Conservation (phyloP, 2,113 vertebrate species). For the Redunca redunca region DNA sequence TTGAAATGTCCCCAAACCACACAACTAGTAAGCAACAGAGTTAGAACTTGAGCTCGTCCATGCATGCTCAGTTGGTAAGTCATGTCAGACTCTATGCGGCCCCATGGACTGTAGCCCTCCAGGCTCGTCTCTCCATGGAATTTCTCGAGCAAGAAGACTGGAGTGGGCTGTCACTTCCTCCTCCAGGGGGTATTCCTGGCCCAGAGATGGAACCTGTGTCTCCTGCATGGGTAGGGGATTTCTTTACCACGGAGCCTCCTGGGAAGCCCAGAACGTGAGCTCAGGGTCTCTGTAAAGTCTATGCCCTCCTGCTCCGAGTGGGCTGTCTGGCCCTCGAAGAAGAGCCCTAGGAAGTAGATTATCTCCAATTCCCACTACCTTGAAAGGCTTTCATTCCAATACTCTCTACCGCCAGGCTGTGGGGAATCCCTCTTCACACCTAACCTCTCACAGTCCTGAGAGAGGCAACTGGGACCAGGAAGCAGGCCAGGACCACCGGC, state of each 20-base stretch:
- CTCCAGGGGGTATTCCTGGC: not conserved
- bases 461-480: not conserved
- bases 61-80: not conserved
- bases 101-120: not conserved
- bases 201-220: not conserved
- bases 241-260: not conserved
- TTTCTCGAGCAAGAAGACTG: not conserved
- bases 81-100: not conserved
- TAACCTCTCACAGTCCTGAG: not conserved
- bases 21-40: not conserved
- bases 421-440: not conserved
- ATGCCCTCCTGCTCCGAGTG: not conserved
- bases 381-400: not conserved
- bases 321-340: not conserved
- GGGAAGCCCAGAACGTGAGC: not conserved
- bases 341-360: not conserved
- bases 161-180: not conserved
- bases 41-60: not conserved
- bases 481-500: accelerated
- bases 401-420: not conserved
- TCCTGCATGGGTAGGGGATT: not conserved
- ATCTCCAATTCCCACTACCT: not conserved
- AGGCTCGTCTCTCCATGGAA: not conserved
- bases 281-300: not conserved
- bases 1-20: not conserved